Evolutionary conservation across 2,888 invertebrate genomes (phyloP), one percentile per base, ranked within the genome.

Genomic region (Lysandra coridon): DNA sequence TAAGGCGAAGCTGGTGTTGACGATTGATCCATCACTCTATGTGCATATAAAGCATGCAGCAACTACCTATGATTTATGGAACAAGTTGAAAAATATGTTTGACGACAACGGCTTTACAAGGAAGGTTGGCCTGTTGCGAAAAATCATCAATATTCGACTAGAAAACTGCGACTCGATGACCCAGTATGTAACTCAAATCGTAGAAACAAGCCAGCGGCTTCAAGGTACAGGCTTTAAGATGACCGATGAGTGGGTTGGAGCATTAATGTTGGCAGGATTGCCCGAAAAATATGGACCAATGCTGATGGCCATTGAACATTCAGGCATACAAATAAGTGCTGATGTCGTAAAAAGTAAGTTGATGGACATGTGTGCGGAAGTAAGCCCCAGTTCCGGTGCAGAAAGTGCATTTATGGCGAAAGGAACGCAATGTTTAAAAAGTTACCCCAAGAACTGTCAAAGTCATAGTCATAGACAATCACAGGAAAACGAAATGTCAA

Each of bases 271-370:
- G 14, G 77, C 37, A 17, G 37, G 57, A 60, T 60, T 77, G 60
- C 30, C 77, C 4, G 76, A 76, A 1, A 76, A 53, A 4, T 74
- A 44, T 17, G 23, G 3, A 2, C 74, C 74, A 4, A 76, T 76
- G 76, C 12, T 53, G 0, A 76, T 76, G 76, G 53, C 76, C 2
- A 76, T 76, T 12, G 76, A 76, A 23, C 76, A 76, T 76, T 76
- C 40, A 40, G 40, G 40, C 40, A 40, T 40, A 40, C 23, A 30
- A 76, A 76, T 53, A 49, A 76, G 53, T 76, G 23, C 53, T 4
- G 76, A 76, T 7, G 49, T 53, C 30, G 53, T 76, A 30, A 76
- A 53, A 76, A 76, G 30, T 4, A 76, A 76, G 23, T 40, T 76
- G 12, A 53, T 76, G 76, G 76, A 76, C 53, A 76, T 76, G 76